A percentile compares a stretch with the other conserved stretches of the same genome.
Conservation (phyloP, 1,140 invertebrate genomes). For the Globodera ellingtonae region DNA sequence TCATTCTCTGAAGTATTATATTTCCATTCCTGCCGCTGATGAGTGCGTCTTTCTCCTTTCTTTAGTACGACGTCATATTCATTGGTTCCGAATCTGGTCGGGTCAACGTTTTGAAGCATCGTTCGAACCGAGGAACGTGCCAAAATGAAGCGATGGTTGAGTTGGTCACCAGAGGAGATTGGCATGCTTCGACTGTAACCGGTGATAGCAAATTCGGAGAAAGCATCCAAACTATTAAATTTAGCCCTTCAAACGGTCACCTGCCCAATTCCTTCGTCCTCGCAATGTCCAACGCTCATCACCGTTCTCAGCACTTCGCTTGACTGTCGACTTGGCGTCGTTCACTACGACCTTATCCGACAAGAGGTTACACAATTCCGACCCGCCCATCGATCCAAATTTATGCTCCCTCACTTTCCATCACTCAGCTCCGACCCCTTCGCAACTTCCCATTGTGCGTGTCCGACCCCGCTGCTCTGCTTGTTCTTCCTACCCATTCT, state of each 20-base stretch:
- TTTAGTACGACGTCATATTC: neutral
- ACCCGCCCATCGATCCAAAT: neutral
- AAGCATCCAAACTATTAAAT: neutral
- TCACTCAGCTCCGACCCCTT: neutral
- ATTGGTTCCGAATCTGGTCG: constrained; percentile 17
- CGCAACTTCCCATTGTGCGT: neutral
- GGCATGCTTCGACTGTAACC: constrained; percentile 17
- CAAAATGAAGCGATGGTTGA: neutral
- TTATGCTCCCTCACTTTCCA: neutral
- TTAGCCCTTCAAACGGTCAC: constrained; percentile 6
- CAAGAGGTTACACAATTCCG: neutral
- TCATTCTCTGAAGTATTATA: neutral
- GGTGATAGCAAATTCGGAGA: neutral
- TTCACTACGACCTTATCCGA: neutral
- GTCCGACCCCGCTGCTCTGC: constrained; percentile 13
- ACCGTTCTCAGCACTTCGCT: neutral
- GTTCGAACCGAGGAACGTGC: neutral
- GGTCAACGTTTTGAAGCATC: neutral
- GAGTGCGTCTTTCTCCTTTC: no score
- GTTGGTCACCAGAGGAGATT: neutral
- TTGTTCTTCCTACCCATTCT: neutral
- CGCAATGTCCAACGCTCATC: neutral
- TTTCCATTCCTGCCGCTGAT: no score
- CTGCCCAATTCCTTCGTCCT: no score
- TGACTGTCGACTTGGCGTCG: constrained; percentile 8